Evolutionary conservation across 1,140 invertebrate species (phyloP), one percentile per base, ranked within the genome.

Genomic region (Calliphora vicina): DNA sequence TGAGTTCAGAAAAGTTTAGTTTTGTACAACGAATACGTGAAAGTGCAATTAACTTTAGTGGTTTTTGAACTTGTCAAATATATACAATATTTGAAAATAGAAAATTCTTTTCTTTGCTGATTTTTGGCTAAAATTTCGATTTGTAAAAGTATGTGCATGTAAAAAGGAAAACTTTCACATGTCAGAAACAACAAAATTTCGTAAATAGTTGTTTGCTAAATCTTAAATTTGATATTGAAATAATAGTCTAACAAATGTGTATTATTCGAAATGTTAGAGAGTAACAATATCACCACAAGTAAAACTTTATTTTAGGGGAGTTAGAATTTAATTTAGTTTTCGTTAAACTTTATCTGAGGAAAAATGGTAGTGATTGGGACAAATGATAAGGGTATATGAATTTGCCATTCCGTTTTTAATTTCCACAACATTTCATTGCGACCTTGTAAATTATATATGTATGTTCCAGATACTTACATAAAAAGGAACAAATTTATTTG

Each of bases 1-100:
- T 26, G 2, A 43, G 74, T 78, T 78, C 20, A 8, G 35, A 5
- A 43, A 78, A 78, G 61, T 67, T 67, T 57, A 35, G 35, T 17
- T 43, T 76, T 12, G 35, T 23, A 43, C 35, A 20, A 43, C 74
- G 35, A 23, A 67, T 67, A 78, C 35, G 74, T 78, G 74, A 78
- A 78, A 78, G 74, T 78, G 35, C 74, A 78, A 78, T 78, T 78
- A 78, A 78, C 74, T 78, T 78, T 78, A 78, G 74, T 78, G 74
- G 74, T 78, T 45, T 78, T 78, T 78, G 74, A 78, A 78, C 74
- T 78, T 78, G 61, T 67, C 61, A 67, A 57, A 57, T 57, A 67
- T 67, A n/a, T n/a, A n/a, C n/a, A n/a, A 23, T 9, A 8, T 67
- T 67, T 67, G n/a, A 23, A 67, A 67, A 67, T 67, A 1, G n/a